Evolutionary conservation across 92 coral and sea anemone genomes (phyloP), one percentile per base, ranked within the genome.

Genomic region (Anthopleura xanthogrammica): DNA sequence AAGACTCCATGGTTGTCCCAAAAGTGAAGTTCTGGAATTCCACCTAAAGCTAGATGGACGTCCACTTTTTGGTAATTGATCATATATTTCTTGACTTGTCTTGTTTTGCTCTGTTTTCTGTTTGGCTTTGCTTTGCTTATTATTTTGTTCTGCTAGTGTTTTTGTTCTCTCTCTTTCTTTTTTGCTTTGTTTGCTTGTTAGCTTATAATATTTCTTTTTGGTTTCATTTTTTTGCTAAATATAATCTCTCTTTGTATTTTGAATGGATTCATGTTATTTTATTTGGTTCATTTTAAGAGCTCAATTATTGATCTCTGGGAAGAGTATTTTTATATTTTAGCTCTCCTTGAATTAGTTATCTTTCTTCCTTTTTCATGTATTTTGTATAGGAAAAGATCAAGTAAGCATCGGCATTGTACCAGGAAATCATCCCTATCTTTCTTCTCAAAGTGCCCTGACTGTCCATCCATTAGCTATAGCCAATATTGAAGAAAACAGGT

Each of bases 381-480:
- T 23, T 23, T 83, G 19, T 39, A 41, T 42, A 82, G 81, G 86
- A 48, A 80, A 86, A 77, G 86, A 86, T 58, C 82, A 86, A 77
- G 86, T 82, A 20, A 86, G 85, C 81, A 57, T 86, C 55, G 89
- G 89, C 7, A 60, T 86, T 8, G 76, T 86, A 16, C 85, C 89
- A 52, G 48, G 52, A 39, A 41, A 23, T 7, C 89, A 86, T 75
- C 86, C 89, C 12, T 86, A 86, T 52, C 82, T 80, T 22, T 81
- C 86, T 58, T 52, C 82, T 8, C 89, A 86, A 76, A 80, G 85
- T 81, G 83, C 88, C n/a, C 55, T 79, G 70, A 62, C 88, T 1
- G 89, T 86, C 19, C 48, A 65, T 19, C 77, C 86, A 48, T n/a
- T 86, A 60, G 82, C 82, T 4, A 81, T 80, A 16, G 89, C 86